A percentile compares a stretch with the other conserved stretches of the same genome.
Conservation (phyloP, 2,888 invertebrate species). For the Nemotelus nigrinus region DNA sequence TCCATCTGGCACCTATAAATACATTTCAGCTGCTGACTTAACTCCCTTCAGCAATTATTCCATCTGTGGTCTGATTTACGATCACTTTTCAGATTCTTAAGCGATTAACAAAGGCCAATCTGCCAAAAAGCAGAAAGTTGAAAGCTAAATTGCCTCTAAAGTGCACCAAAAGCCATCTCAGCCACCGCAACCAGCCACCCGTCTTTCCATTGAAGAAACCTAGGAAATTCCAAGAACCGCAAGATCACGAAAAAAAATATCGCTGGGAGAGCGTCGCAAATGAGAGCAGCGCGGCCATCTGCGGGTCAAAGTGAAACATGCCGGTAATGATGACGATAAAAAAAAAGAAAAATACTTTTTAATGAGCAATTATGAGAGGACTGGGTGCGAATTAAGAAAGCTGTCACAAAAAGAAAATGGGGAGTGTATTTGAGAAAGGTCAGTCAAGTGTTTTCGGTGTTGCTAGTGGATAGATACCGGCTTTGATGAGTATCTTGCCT, state of each 20-base stretch:
- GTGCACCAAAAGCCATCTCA: not conserved
- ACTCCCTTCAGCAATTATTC: not conserved
- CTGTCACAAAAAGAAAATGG: slow-evolving; percentile 11
- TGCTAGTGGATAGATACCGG: no score
- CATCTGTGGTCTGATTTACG: slow-evolving; percentile 6
- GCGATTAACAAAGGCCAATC: not conserved
- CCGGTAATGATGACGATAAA: not conserved
- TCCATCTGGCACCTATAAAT: not conserved
- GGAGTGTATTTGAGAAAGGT: slow-evolving; percentile 6
- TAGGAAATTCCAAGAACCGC: slow-evolving; percentile 3
- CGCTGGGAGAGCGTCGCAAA: slow-evolving; percentile 6
- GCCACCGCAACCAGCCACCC: not conserved
- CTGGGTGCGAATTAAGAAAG: slow-evolving; percentile 28
- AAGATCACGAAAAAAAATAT: slow-evolving; percentile 14
- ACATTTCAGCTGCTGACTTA: not conserved
- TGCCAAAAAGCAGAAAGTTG: no score
- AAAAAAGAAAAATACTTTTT: not conserved
- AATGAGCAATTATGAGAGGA: slow-evolving; percentile 26
- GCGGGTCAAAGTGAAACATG: slow-evolving; percentile 21
- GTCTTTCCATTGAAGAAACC: not conserved
- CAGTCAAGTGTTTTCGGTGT: slow-evolving; percentile 1
- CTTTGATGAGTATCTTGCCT: no score
- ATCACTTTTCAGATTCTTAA: slow-evolving; percentile 6
- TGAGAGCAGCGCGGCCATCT: not conserved
- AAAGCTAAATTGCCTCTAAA: no score